Evolutionary conservation across 2,888 invertebrate genomes (phyloP).

Genomic region (Eupithecia pulchellata): DNA sequence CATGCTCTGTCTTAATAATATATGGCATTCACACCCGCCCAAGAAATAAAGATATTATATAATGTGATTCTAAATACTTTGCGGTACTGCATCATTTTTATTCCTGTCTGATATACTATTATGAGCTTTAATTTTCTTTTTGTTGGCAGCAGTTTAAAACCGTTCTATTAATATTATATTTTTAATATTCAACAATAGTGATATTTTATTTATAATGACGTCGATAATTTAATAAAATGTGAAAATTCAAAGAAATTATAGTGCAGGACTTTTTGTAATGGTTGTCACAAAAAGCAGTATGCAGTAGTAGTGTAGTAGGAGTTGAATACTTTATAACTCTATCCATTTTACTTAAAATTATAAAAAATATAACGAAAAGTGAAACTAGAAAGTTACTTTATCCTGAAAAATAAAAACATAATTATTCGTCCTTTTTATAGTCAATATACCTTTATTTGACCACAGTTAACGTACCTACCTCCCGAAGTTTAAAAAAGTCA

Average conservation of each 20-base stretch:
- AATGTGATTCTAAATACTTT: constrained; percentile 54
- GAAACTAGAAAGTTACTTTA: neutral
- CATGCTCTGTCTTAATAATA: constrained; percentile 25
- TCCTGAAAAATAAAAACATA: neutral
- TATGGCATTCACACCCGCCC: constrained; percentile 33
- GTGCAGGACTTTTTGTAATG: neutral
- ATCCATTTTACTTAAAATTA: neutral
- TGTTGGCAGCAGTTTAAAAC: constrained; percentile 34
- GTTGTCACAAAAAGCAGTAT: neutral
- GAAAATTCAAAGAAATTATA: neutral
- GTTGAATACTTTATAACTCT: neutral
- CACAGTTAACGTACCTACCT: neutral
- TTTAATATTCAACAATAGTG: constrained; percentile 36
- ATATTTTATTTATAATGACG: constrained; percentile 27
- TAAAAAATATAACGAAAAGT: neutral
- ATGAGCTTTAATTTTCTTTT: constrained; percentile 34
- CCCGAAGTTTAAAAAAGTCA: constrained; percentile 15
- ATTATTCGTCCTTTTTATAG: neutral
- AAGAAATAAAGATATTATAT: constrained; percentile 58
- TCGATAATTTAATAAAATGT: constrained; percentile 18
- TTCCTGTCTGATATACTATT: constrained; percentile 37
- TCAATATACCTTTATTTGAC: no score
- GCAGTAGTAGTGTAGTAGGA: no score
- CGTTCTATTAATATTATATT: constrained; percentile 34
- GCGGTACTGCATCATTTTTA: constrained; percentile 41